Percentiles rank a stretch among this genome's conserved stretches.
Conservation (phyloP, 2,797 vertebrate genomes). For the Crypturellus tataupa region DNA sequence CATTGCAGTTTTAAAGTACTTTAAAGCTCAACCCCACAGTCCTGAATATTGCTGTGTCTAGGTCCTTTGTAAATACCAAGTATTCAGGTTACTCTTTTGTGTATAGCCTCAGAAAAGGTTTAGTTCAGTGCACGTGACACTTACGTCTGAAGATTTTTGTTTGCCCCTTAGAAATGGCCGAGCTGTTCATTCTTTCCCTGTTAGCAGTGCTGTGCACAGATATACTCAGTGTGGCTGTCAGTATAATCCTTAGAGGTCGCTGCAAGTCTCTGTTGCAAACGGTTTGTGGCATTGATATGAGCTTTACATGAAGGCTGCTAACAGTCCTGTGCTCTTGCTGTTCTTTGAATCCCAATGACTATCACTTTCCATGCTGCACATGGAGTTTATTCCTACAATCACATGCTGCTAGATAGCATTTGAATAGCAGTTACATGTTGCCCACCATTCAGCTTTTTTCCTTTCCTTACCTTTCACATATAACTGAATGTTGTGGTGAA, state of each 20-base stretch:
- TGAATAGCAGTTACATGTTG: neutral
- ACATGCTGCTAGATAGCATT: neutral
- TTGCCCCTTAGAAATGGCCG: neutral
- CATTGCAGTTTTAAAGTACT: neutral
- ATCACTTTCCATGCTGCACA: neutral
- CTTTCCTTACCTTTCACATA: neutral
- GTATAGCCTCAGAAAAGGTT: neutral
- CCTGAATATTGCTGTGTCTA: neutral
- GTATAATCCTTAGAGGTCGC: neutral
- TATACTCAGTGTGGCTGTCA: neutral
- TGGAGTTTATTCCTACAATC: neutral
- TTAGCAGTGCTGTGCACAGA: slow-evolving; percentile 11
- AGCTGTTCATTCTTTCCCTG: slow-evolving; percentile 14
- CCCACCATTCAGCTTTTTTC: neutral
- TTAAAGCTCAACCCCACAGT: neutral
- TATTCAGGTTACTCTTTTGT: neutral
- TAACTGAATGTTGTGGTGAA: neutral
- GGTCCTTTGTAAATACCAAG: neutral
- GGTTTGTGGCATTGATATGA: slow-evolving; percentile 31
- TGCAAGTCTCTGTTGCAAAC: neutral
- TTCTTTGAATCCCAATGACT: neutral
- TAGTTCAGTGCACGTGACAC: neutral
- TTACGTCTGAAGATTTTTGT: neutral
- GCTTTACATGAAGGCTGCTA: slow-evolving; percentile 17
- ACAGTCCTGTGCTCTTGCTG: neutral